These are phyloP conservation scores for Athrips mouffetella DNA, from an alignment of 2,888 invertebrate genomes.

Conservation along the genomic window DNA sequence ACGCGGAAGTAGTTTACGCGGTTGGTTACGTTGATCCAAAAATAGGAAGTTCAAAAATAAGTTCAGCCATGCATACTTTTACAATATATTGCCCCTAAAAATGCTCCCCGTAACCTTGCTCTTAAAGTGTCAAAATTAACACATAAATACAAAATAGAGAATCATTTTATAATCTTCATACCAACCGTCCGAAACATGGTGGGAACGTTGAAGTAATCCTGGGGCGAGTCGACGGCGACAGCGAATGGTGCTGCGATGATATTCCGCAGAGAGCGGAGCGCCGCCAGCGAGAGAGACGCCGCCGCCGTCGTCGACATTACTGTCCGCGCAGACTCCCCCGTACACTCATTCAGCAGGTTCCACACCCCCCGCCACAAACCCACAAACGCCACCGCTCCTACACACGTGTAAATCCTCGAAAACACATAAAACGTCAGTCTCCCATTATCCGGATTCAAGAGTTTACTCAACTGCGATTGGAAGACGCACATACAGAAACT, in stretches of 20 bases:
- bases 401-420: constrained; percentile 85
- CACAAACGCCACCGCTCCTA: constrained; percentile 89
- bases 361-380: constrained; percentile 94
- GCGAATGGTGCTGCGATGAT: constrained; percentile 90
- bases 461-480: constrained; percentile 79
- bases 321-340: constrained; percentile 78
- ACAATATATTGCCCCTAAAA: too few species aligned
- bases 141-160: too few species aligned
- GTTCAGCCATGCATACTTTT: too few species aligned
- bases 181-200: constrained; percentile 93
- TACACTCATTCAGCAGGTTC: constrained; percentile 85
- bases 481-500: constrained; percentile 83
- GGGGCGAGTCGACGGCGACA: constrained; percentile 84
- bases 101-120: too few species aligned
- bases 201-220: constrained; percentile 89
- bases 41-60: too few species aligned
- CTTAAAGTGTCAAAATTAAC: background rate
- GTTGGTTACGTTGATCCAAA: too few species aligned
- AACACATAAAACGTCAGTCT: constrained; percentile 82
- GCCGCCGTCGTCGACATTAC: constrained; percentile 81
- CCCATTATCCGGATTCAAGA: constrained; percentile 81
- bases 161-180: too few species aligned
- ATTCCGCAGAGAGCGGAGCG: constrained; percentile 85
- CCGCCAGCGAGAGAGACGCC: constrained; percentile 82
- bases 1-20: too few species aligned